Base-by-base conservation (phyloP, 2,797 vertebrate species). In the Acipenser oxyrinchus region DNA sequence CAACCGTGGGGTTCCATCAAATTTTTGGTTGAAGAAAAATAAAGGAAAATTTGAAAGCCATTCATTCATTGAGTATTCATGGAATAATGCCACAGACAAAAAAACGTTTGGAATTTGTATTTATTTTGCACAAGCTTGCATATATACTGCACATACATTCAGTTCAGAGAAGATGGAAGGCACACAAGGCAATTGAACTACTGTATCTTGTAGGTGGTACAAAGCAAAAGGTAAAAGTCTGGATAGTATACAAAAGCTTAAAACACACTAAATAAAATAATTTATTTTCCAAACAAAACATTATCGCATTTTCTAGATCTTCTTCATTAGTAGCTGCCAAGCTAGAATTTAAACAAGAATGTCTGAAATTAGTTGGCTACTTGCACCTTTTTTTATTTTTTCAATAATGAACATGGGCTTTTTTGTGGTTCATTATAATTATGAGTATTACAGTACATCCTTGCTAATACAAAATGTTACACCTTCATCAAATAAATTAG, bases 91-190 rank as follows among this genome's bases (percentile, higher is more conserved):
- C 62, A 64, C 48, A 51, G 78, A 81, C 87, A 18, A 18, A 18
- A 18, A 79, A 85, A 88, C 81, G 87, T 87, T 91, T 91, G 88
- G 87, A 85, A 90, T 92, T 92, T 94, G 93, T 92, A 92, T 94
- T 95, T 91, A 94, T 96, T 95, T 93, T 94, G 93, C 95, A 95
- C 94, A 96, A 96, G 94, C 94, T 97, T 98, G 95, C 94, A 97
- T 97, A 96, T 97, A 95, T 96, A 97, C 94, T 94, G 94, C 95
- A 97, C 94, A 94, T 98, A 98, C 94, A 98, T 97, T 97, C 94
- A 97, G 93, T 95, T 96, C 91, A 93, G 92, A 95, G 92, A 93
- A 94, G 92, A 95, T 95, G 93, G 87, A 98, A 98, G 95, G 95
- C 95, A 98, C 95, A 90, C 94, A 93, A 97, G 95, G 94, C 94